Conservation (phyloP, 1,140 invertebrate species). For the Meteorus sp. region DNA sequence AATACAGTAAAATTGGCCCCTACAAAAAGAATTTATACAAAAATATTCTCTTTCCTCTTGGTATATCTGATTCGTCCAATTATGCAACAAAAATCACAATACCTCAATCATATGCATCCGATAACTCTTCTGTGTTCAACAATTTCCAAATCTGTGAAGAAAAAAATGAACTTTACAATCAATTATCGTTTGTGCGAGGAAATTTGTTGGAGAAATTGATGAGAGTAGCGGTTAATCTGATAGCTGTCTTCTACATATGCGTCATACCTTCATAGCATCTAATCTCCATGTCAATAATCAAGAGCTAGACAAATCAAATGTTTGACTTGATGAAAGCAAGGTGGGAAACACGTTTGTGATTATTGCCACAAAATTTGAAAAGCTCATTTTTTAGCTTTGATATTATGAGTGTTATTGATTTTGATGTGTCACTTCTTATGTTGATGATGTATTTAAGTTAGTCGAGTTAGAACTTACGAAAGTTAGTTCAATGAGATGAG, state of each 20-base stretch:
- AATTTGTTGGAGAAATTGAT: background rate
- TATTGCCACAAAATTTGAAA: background rate
- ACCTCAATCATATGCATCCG: constrained; percentile 37
- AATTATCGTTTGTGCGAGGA: background rate
- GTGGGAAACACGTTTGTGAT: too few species aligned
- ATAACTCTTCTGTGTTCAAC: constrained; percentile 38
- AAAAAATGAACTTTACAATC: background rate
- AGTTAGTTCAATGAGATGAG: constrained; percentile 41
- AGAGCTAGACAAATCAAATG: too few species aligned
- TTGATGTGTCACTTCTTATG: too few species aligned
- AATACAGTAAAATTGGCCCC: too few species aligned
- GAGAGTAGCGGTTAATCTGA: too few species aligned
- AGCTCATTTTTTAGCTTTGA: too few species aligned
- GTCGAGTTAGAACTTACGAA: constrained; percentile 23
- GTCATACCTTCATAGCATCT: too few species aligned
- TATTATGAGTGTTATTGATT: too few species aligned
- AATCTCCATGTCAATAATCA: too few species aligned
- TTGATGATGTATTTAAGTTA: background rate
- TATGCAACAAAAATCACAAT: constrained; percentile 20
- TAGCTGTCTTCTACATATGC: too few species aligned
- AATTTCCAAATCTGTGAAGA: constrained; percentile 33
- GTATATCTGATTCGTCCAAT: background rate
- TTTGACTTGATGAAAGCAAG: too few species aligned
- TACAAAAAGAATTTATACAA: constrained; percentile 6
- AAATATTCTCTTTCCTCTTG: constrained; percentile 10